phyloP scores from a whole-genome alignment of 2,113 vertebrate species.

The Bolborhynchus lineola region DNA sequence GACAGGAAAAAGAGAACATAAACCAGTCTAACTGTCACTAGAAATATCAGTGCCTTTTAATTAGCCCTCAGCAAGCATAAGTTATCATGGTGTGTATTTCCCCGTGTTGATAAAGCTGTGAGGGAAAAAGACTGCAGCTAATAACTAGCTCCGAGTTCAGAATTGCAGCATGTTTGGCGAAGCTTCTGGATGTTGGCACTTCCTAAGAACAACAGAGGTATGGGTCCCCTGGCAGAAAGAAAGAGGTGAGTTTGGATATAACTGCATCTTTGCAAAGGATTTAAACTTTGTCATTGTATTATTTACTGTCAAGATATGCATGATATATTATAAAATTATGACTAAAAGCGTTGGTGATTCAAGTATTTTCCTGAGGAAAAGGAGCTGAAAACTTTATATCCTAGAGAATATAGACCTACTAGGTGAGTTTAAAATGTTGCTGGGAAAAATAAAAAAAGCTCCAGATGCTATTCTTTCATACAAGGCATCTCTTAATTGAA shows the following conservation, averaged over 20 bases:
- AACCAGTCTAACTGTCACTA: not conserved
- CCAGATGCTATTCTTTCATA: not conserved
- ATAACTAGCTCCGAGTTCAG: not conserved
- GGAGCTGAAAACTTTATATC: not conserved
- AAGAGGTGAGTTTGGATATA: not conserved
- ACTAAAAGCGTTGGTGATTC: not conserved
- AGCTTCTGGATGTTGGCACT: not conserved
- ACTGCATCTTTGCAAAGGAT: not conserved
- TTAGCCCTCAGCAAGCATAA: not conserved
- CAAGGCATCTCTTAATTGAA: not conserved
- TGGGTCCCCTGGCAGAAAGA: not conserved
- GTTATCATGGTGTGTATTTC: not conserved
- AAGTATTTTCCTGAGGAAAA: not conserved
- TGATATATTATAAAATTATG: not conserved
- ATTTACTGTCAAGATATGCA: not conserved
- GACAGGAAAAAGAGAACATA: not conserved
- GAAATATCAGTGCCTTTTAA: not conserved
- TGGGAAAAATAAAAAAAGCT: not conserved
- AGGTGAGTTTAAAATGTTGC: not conserved
- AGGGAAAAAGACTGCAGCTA: not conserved
- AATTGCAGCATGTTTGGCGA: not conserved
- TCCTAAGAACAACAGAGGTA: not conserved
- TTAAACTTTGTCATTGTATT: not conserved
- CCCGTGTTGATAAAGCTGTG: not conserved
- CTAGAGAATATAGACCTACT: not conserved